Conservation (phyloP, 2,797 vertebrate genomes). For the Ctenopoma kingsleyae region DNA sequence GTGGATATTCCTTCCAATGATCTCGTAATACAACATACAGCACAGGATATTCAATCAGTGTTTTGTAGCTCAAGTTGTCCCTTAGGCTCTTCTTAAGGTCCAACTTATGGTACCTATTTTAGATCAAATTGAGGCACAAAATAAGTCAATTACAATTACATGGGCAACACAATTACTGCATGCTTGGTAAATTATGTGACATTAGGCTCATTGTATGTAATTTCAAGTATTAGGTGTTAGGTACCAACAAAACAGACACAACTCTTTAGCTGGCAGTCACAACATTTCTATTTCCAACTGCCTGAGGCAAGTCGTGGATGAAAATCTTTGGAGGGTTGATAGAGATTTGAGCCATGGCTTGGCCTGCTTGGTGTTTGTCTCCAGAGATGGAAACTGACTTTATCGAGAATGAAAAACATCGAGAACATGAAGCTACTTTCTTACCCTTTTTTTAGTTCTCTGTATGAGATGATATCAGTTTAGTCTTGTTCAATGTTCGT, state of each 20-base stretch:
- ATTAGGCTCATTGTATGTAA: background rate
- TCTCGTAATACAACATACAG: conserved; percentile 89
- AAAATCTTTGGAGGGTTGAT: conserved; percentile 38
- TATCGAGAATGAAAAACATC: conserved; percentile 49
- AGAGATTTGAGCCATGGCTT: conserved; percentile 57
- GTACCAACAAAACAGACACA: background rate
- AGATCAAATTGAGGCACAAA: conserved; percentile 32
- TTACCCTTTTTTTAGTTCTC: conserved; percentile 24
- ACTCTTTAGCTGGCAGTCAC: background rate
- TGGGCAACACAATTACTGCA: background rate
- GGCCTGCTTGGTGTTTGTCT: conserved; percentile 45
- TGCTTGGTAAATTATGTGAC: background rate
- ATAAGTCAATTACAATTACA: conserved; percentile 16
- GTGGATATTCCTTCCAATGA: conserved; percentile 82
- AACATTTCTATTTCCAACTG: conserved; percentile 26
- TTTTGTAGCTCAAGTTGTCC: conserved; percentile 92
- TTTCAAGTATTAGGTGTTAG: background rate
- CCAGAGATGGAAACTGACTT: conserved; percentile 58
- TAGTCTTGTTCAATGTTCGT: conserved; percentile 48
- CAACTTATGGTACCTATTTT: conserved; percentile 89
- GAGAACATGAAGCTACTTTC: conserved; percentile 11
- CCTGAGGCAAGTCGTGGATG: conserved; percentile 19
- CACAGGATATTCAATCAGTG: conserved; percentile 93
- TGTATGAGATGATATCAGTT: conserved; percentile 69
- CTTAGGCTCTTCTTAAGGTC: conserved; percentile 88